These are phyloP conservation scores for Gouania willdenowi DNA, from an alignment of 2,797 vertebrate species.

Conservation along the genomic window DNA sequence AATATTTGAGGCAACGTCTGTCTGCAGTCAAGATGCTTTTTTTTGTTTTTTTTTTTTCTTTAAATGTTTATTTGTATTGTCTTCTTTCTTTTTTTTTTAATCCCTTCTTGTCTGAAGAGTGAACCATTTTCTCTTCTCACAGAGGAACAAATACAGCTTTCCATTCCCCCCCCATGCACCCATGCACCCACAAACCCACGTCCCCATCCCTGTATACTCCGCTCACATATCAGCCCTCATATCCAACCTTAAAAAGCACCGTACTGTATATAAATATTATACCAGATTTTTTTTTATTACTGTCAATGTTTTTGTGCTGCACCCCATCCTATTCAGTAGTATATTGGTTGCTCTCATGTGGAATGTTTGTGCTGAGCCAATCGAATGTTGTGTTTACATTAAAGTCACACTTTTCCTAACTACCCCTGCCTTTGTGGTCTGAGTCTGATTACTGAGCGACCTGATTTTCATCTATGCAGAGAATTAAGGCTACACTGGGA, in stretches of 20 bases:
- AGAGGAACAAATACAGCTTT: slow-evolving; percentile 61
- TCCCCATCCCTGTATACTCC: too few species aligned
- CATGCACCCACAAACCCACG: slow-evolving; percentile 55
- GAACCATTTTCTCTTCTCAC: slow-evolving; percentile 51
- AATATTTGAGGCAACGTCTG: slow-evolving; percentile 50
- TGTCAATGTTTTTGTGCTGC: slow-evolving; percentile 79
- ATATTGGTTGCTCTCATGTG: slow-evolving; percentile 80
- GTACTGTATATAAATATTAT: slow-evolving; percentile 79
- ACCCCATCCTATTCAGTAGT: slow-evolving; percentile 72
- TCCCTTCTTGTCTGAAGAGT: slow-evolving; percentile 39
- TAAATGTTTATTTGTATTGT: not conserved
- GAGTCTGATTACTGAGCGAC: slow-evolving; percentile 18
- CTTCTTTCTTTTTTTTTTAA: not conserved
- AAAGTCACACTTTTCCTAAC: slow-evolving; percentile 80
- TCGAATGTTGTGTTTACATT: slow-evolving; percentile 81
- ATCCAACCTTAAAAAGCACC: slow-evolving; percentile 71
- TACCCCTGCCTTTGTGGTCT: slow-evolving; percentile 43
- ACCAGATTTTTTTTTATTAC: slow-evolving; percentile 77
- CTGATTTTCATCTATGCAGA: slow-evolving; percentile 29
- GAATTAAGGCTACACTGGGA: slow-evolving; percentile 47
- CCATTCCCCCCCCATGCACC: slow-evolving; percentile 66
- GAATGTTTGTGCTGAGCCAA: slow-evolving; percentile 81
- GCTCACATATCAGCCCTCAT: slow-evolving; percentile 65
- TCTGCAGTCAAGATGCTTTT: slow-evolving; percentile 23
- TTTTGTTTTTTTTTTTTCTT: not conserved